These are phyloP conservation scores for Tenualosa thibaudeaui DNA, from an alignment of 2,797 vertebrate species.

Conservation along the genomic window DNA sequence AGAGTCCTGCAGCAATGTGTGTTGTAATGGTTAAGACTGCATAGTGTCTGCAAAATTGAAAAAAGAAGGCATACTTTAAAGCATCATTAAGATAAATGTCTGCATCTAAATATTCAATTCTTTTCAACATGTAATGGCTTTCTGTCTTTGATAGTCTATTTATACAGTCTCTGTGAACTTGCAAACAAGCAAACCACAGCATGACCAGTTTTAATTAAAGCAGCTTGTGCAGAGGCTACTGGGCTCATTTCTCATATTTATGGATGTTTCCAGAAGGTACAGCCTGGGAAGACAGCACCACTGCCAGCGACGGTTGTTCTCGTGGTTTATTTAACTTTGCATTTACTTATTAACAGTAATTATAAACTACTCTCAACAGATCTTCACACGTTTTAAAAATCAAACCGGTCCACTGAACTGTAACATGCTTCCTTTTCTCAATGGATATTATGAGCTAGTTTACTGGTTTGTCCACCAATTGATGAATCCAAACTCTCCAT, in stretches of 20 bases:
- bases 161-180: not conserved
- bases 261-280: not conserved
- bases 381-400: not conserved
- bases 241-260: not conserved
- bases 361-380: not conserved
- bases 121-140: not conserved
- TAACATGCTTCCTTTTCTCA: not conserved
- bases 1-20: not conserved
- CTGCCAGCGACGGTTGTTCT: not conserved
- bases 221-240: not conserved
- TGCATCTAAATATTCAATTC: not conserved
- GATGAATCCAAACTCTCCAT: not conserved
- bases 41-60: not conserved
- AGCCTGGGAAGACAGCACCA: not conserved
- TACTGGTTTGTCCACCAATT: not conserved
- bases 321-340: not conserved
- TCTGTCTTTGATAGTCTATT: not conserved
- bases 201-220: not conserved
- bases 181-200: not conserved
- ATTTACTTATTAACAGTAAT: not conserved
- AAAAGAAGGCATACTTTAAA: not conserved
- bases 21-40: not conserved
- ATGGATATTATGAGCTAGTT: not conserved
- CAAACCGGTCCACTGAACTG: not conserved
- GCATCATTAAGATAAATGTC: not conserved